Percentiles rank a stretch among this genome's conserved stretches.
These are phyloP conservation scores for Troglohyphantes excavatus DNA, from an alignment of 2,888 invertebrate genomes.

Conservation along the genomic window DNA sequence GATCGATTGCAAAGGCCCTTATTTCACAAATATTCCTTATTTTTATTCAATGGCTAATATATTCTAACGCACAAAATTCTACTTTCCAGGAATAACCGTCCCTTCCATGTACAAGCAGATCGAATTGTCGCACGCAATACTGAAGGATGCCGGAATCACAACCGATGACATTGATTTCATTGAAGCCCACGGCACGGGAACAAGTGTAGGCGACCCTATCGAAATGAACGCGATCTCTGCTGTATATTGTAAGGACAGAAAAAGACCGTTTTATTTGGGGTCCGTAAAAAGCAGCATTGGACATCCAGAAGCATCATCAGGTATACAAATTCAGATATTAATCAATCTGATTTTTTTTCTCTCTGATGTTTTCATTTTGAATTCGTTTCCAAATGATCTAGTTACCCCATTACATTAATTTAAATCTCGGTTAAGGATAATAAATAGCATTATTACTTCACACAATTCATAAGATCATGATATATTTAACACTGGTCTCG, in stretches of 20 bases:
- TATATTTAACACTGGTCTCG: no score
- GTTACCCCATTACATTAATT: no score
- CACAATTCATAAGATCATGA: no score
- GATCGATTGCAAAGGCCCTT: no score
- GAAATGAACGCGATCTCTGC: slow-evolving; percentile 97
- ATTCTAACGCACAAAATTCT: no score
- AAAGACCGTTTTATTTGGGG: slow-evolving; percentile 91
- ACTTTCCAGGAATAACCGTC: slow-evolving; percentile 83
- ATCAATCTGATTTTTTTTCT: no score
- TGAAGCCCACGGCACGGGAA: slow-evolving; percentile 99
- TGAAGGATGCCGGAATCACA: slow-evolving; percentile 90
- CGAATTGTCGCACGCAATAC: slow-evolving; percentile 88
- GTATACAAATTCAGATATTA: no score
- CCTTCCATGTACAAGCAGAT: slow-evolving; percentile 87
- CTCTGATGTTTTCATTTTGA: background rate
- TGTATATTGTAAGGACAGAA: slow-evolving; percentile 87
- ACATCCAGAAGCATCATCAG: slow-evolving; percentile 89
- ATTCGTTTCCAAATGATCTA: background rate
- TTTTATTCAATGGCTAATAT: no score
- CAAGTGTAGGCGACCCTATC: slow-evolving; percentile 97
- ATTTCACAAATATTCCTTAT: no score
- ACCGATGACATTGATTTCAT: slow-evolving; percentile 93
- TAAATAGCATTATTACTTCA: no score
- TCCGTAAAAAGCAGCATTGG: slow-evolving; percentile 99
- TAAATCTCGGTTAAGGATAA: no score